A percentile compares a stretch with the other conserved stretches of the same genome.
phyloP scores from a whole-genome alignment of 2,888 invertebrate genomes.

The Drosophila melanosoma region DNA sequence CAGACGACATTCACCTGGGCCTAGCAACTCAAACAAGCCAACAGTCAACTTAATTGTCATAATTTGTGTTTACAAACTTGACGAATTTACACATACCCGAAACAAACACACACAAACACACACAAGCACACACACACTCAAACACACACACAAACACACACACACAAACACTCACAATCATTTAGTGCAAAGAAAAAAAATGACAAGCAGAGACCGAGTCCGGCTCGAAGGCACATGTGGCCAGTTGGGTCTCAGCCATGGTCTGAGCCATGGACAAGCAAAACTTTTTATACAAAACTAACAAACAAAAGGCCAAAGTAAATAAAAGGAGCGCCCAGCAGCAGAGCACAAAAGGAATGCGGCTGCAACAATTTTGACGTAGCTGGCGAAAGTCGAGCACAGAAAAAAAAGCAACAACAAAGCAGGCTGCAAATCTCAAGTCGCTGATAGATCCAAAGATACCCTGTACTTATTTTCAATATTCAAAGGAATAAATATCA shows the following conservation, averaged over 20 bases:
- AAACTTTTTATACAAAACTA: constrained; percentile 69
- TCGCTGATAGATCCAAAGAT: neutral
- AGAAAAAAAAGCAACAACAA: constrained; percentile 38
- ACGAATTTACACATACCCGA: constrained; percentile 67
- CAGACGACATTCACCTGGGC: constrained; percentile 42
- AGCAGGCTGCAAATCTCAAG: neutral
- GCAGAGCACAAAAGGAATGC: constrained; percentile 44
- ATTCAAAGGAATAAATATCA: neutral
- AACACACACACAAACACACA: constrained; percentile 1
- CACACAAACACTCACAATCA: neutral
- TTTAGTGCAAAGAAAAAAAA: constrained; percentile 6
- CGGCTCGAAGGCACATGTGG: constrained; percentile 56
- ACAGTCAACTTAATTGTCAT: constrained; percentile 79
- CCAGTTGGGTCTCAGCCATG: constrained; percentile 40
- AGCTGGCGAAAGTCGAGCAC: constrained; percentile 38
- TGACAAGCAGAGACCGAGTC: neutral
- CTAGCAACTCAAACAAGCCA: constrained; percentile 63
- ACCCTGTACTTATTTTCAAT: neutral
- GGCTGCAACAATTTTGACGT: constrained; percentile 49
- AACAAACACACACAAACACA: constrained; percentile 8
- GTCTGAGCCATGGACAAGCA: constrained; percentile 42
- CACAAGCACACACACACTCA: constrained; percentile 2
- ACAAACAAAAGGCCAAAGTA: constrained; percentile 75
- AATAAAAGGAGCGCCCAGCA: constrained; percentile 60
- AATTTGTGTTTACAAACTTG: constrained; percentile 80